A percentile compares a stretch with the other conserved stretches of the same genome.
These are phyloP conservation scores for Apogon hyalosoma DNA, from an alignment of 2,797 vertebrate species.

Conservation along the genomic window DNA sequence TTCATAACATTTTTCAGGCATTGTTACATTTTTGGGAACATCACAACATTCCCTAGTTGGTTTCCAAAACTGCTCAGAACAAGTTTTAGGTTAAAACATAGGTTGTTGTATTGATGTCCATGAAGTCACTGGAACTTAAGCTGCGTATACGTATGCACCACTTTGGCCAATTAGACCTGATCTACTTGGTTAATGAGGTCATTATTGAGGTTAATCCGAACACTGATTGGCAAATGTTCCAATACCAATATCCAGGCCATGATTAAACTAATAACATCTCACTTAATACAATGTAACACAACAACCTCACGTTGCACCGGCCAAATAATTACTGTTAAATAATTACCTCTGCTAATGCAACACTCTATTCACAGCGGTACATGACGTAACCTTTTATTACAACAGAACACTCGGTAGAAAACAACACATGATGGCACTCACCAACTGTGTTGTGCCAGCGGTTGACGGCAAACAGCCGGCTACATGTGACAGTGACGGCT, in stretches of 20 bases:
- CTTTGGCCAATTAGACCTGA: constrained; percentile 33
- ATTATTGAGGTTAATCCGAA: constrained; percentile 39
- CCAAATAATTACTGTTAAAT: not conserved
- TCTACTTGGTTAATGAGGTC: constrained; percentile 49
- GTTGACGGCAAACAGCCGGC: constrained; percentile 97
- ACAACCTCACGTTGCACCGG: constrained; percentile 3
- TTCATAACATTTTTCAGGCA: too few relatives aligned
- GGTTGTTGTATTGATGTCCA: not conserved
- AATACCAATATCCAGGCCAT: constrained; percentile 23
- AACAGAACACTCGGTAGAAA: not conserved
- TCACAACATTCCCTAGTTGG: too few relatives aligned
- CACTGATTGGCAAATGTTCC: constrained; percentile 53
- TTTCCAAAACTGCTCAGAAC: not conserved
- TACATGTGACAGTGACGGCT: constrained; percentile 97
- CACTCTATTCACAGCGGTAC: not conserved
- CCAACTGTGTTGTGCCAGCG: constrained; percentile 99
- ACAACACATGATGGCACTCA: constrained; percentile 73
- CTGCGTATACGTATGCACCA: constrained; percentile 25
- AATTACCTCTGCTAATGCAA: not conserved
- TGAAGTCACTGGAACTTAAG: constrained; percentile 21
- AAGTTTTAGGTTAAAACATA: constrained; percentile 10
- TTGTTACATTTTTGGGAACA: too few relatives aligned
- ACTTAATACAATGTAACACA: not conserved
- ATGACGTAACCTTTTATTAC: constrained; percentile 1
- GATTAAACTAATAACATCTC: constrained; percentile 6